A percentile compares a stretch with the other conserved stretches of the same genome.
Conservation (phyloP, 2,113 vertebrate species). For the Acrocephalus arundinaceus region DNA sequence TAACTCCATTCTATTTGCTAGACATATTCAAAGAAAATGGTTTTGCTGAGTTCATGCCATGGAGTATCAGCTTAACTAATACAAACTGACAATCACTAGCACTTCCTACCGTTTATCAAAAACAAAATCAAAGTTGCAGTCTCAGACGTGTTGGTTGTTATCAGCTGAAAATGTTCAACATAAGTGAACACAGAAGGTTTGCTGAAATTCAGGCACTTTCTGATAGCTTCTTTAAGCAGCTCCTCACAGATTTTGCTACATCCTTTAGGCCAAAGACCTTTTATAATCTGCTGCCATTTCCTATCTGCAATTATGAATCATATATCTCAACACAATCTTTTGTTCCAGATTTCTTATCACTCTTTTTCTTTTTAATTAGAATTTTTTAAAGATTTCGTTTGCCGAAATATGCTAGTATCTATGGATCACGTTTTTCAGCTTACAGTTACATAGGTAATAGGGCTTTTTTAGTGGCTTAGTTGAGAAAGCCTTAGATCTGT, state of each 20-base stretch:
- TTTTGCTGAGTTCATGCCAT: neutral
- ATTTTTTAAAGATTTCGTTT: neutral
- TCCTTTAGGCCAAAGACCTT: neutral
- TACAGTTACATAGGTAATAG: neutral
- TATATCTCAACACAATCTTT: neutral
- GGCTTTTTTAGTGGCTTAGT: neutral
- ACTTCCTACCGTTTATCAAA: neutral
- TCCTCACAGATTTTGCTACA: neutral
- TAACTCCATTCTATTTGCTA: neutral
- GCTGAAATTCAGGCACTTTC: neutral
- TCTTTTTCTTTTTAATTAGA: neutral
- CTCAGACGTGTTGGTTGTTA: neutral
- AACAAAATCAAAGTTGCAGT: neutral
- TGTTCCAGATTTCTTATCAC: neutral
- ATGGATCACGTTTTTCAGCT: neutral
- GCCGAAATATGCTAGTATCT: neutral
- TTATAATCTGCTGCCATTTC: slow-evolving; percentile 2
- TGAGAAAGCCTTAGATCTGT: neutral
- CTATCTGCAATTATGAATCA: neutral
- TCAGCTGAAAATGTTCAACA: neutral
- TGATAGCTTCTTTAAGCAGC: neutral
- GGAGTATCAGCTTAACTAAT: neutral
- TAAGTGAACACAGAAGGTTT: neutral
- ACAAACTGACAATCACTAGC: neutral
- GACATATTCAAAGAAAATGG: neutral